These are phyloP conservation scores for Benthosema pterotum DNA, from an alignment of 2,797 vertebrate species.

Conservation along the genomic window DNA sequence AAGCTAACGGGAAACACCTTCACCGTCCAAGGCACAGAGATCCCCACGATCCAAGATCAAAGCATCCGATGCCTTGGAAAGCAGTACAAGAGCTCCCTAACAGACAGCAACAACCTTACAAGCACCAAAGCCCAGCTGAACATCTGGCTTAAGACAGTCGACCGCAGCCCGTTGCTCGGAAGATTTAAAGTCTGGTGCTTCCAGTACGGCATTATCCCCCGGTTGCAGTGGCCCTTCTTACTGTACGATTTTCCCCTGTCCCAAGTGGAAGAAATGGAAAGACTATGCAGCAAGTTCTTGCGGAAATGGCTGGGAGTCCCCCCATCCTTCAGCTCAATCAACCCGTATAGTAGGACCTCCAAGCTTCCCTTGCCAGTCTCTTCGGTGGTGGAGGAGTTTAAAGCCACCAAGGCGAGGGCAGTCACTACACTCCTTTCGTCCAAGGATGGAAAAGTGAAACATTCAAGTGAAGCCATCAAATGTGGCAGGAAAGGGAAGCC, in stretches of 20 bases:
- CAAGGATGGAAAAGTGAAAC: neutral
- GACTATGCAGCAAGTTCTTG: neutral
- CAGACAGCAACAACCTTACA: too few relatives aligned
- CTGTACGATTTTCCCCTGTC: neutral
- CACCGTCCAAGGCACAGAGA: too few relatives aligned
- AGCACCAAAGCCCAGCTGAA: neutral
- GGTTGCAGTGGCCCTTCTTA: slow-evolving; percentile 5
- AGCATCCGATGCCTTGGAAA: too few relatives aligned
- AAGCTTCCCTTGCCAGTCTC: neutral
- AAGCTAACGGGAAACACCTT: too few relatives aligned
- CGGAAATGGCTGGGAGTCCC: slow-evolving; percentile 5
- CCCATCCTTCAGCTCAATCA: neutral
- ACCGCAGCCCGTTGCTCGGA: neutral
- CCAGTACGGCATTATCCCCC: slow-evolving; percentile 6
- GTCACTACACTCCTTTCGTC: neutral
- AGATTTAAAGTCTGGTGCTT: slow-evolving; percentile 5
- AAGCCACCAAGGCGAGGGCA: neutral
- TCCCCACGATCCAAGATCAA: too few relatives aligned
- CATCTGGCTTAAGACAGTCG: neutral
- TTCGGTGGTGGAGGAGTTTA: neutral
- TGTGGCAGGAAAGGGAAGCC: neutral
- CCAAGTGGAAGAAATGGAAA: slow-evolving; percentile 11
- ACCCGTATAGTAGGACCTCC: too few relatives aligned
- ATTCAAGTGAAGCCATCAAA: neutral
- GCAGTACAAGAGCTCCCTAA: too few relatives aligned